phyloP scores from a whole-genome alignment of 2,888 invertebrate species.

The Chrysolina haemoptera region DNA sequence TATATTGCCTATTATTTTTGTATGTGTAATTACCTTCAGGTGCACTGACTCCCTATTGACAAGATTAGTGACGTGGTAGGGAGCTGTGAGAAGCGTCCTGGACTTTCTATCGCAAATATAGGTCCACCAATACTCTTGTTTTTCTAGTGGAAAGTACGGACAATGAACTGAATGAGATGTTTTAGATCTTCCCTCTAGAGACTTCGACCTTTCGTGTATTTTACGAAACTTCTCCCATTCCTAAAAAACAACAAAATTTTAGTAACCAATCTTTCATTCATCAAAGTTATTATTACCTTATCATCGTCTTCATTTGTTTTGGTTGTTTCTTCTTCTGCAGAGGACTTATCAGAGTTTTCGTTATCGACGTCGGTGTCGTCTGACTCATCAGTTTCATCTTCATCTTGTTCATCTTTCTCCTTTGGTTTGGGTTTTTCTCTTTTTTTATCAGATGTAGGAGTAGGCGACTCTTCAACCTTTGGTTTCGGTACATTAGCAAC shows the following conservation, averaged over 20 bases:
- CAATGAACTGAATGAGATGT: slow-evolving; percentile 97
- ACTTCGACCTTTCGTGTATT: slow-evolving; percentile 87
- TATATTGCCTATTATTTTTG: not conserved
- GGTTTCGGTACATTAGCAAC: slow-evolving; percentile 54
- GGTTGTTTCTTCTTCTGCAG: slow-evolving; percentile 65
- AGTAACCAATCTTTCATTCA: not conserved
- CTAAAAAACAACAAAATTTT: slow-evolving; percentile 49
- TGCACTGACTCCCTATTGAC: slow-evolving; percentile 92
- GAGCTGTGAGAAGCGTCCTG: slow-evolving; percentile 91
- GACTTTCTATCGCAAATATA: slow-evolving; percentile 97
- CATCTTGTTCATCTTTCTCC: slow-evolving; percentile 49
- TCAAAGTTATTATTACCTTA: slow-evolving; percentile 58
- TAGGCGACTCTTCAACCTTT: slow-evolving; percentile 60
- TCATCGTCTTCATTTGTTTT: slow-evolving; percentile 67
- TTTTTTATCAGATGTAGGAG: slow-evolving; percentile 52
- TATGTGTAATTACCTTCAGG: slow-evolving; percentile 74
- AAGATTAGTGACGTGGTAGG: slow-evolving; percentile 94
- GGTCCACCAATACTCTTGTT: slow-evolving; percentile 99
- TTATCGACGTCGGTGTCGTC: slow-evolving; percentile 73
- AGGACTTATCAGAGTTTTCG: slow-evolving; percentile 66
- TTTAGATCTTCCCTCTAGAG: slow-evolving; percentile 93
- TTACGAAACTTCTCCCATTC: slow-evolving; percentile 97
- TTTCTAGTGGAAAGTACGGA: slow-evolving; percentile 94
- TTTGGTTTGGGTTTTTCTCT: slow-evolving; percentile 55
- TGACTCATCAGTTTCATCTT: slow-evolving; percentile 65